phyloP scores from a whole-genome alignment of 1,140 invertebrate genomes.

The Paraescarpia echinospica region DNA sequence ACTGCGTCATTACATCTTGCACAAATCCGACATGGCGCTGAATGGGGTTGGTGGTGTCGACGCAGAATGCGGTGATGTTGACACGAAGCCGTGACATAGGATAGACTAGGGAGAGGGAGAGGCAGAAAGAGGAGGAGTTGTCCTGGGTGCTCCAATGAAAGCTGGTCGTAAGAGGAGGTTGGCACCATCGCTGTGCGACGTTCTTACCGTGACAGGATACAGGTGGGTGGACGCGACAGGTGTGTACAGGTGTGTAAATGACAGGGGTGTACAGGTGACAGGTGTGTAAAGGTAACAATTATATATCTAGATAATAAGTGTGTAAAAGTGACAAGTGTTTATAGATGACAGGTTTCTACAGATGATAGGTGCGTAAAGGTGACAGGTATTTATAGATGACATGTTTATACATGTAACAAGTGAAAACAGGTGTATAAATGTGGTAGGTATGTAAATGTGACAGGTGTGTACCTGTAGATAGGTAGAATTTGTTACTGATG shows the following conservation, averaged over 20 bases:
- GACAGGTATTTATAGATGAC: no score
- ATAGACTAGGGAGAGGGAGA: neutral
- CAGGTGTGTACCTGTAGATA: no score
- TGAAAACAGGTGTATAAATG: no score
- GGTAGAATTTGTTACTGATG: no score
- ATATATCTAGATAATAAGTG: no score
- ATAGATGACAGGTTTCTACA: no score
- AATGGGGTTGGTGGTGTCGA: neutral
- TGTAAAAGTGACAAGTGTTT: no score
- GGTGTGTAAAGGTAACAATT: no score
- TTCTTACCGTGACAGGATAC: neutral
- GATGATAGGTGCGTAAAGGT: no score
- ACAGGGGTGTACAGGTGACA: neutral
- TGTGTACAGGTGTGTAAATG: neutral
- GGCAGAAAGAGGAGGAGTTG: neutral
- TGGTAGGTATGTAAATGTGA: no score
- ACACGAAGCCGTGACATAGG: neutral
- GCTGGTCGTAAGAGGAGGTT: neutral
- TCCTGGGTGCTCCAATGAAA: neutral
- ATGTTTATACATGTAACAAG: no score
- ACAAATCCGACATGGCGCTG: neutral
- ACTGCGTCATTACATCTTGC: neutral
- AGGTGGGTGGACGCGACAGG: neutral
- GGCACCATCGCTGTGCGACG: neutral
- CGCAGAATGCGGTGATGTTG: neutral